phyloP scores from a whole-genome alignment of 2,888 invertebrate species.

The Perizoma flavofasciatum region DNA sequence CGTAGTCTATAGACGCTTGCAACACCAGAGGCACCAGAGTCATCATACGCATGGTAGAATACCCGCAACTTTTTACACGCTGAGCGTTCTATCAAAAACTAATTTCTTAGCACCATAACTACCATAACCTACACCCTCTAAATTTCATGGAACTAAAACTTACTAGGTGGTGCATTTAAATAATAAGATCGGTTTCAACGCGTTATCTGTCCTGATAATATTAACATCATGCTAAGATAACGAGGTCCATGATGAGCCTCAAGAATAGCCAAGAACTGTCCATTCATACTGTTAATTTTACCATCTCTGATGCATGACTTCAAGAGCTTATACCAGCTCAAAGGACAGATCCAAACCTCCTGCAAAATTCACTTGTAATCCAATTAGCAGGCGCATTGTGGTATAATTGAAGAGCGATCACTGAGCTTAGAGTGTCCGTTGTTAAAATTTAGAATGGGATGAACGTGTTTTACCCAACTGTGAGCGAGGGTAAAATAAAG shows the following conservation, averaged over 20 bases:
- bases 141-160: too few species aligned
- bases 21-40: too few species aligned
- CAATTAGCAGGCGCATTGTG: constrained; percentile 56
- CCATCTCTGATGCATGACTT: constrained; percentile 26
- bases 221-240: not conserved
- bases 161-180: too few species aligned
- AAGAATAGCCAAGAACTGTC: not conserved
- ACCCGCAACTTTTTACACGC: too few species aligned
- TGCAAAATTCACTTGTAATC: constrained; percentile 62
- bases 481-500: constrained; percentile 5
- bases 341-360: constrained; percentile 45
- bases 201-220: too few species aligned
- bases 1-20: too few species aligned
- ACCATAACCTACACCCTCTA: too few species aligned
- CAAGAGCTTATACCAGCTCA: constrained; percentile 25
- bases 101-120: too few species aligned
- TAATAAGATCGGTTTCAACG: too few species aligned
- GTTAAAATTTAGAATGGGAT: constrained; percentile 36
- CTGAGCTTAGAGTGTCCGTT: constrained; percentile 33
- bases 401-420: constrained; percentile 43
- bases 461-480: constrained; percentile 26
- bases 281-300: constrained; percentile 26
- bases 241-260: not conserved
- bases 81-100: too few species aligned
- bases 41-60: too few species aligned